phyloP scores from a whole-genome alignment of 2,888 invertebrate species.

The Epistrophe eligans region DNA sequence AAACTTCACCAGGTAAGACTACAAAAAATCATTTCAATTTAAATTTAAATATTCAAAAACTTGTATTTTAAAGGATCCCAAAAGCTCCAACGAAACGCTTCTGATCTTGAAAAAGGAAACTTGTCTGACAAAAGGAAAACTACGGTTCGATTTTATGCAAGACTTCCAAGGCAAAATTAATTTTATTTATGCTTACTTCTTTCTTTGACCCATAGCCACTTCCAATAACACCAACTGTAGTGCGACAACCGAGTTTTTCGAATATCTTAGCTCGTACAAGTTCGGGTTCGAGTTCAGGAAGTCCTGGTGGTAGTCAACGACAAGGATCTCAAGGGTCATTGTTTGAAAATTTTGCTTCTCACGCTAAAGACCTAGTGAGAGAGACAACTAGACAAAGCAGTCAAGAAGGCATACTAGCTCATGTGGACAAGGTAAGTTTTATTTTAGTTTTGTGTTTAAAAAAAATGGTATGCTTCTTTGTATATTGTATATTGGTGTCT shows the following conservation, averaged over 20 bases:
- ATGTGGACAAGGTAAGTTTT: conserved; percentile 92
- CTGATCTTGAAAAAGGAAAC: conserved; percentile 78
- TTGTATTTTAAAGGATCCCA: conserved; percentile 77
- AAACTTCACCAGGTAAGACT: conserved; percentile 45
- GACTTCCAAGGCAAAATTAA: neutral
- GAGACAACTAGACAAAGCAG: conserved; percentile 95
- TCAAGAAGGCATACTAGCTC: conserved; percentile 94
- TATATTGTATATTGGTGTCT: conserved; percentile 48
- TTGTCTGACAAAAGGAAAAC: conserved; percentile 78
- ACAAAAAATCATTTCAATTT: neutral
- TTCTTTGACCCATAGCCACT: conserved; percentile 82
- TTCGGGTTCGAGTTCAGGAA: conserved; percentile 87
- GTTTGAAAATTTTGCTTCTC: conserved; percentile 93
- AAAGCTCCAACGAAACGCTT: conserved; percentile 82
- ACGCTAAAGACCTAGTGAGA: conserved; percentile 94
- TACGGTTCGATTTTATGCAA: conserved; percentile 78
- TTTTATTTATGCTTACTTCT: neutral
- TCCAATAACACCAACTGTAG: conserved; percentile 85
- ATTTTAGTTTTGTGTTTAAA: neutral
- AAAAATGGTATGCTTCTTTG: neutral
- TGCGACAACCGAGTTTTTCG: conserved; percentile 84
- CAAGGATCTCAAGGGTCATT: conserved; percentile 94
- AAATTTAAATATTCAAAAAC: neutral
- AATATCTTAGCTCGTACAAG: conserved; percentile 88
- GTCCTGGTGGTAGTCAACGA: conserved; percentile 85